These are phyloP conservation scores for Heliothis peltigera DNA, from an alignment of 2,888 invertebrate genomes.

Conservation along the genomic window DNA sequence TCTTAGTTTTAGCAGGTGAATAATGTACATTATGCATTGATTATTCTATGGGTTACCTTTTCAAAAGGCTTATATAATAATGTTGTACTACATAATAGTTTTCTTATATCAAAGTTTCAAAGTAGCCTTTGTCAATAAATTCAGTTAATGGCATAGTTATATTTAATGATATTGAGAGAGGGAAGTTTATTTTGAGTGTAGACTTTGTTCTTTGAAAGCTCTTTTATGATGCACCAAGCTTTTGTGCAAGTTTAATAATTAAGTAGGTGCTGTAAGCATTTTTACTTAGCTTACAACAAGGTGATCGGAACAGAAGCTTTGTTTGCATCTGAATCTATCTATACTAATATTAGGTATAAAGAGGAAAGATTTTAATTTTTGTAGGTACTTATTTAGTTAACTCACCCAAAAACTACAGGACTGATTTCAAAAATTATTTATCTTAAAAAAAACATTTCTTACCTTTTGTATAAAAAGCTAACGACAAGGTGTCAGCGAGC, in stretches of 20 bases:
- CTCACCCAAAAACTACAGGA: no score
- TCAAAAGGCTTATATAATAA: not conserved
- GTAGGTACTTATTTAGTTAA: no score
- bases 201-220: conserved; percentile 14
- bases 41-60: not conserved
- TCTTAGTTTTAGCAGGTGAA: not conserved
- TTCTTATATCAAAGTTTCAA: not conserved
- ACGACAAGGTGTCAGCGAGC: no score
- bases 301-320: not conserved
- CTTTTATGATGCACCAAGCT: not conserved
- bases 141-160: not conserved
- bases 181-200: not conserved
- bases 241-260: conserved; percentile 3
- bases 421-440: no score
- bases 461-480: no score
- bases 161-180: not conserved
- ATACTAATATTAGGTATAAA: no score
- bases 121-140: not conserved
- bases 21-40: not conserved
- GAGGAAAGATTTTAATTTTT: no score
- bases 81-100: not conserved
- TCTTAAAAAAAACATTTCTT: no score
- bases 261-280: not conserved
- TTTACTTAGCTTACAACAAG: not conserved
- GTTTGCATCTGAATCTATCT: no score